Evolutionary conservation across 1,140 invertebrate species (phyloP), one percentile per base, ranked within the genome.

Genomic region (Linepithema humile): DNA sequence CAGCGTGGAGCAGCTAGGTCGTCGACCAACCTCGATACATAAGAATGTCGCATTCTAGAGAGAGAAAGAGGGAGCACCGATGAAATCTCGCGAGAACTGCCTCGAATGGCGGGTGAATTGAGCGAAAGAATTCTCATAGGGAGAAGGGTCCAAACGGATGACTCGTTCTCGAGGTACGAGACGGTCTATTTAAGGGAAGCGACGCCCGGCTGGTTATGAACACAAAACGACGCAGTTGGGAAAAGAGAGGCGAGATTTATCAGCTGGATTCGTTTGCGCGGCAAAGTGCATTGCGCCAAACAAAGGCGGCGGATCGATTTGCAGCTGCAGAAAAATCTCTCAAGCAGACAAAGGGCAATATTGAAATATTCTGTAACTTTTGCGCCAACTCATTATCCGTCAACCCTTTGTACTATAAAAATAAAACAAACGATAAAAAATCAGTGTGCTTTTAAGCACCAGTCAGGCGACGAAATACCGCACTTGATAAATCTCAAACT

Each of bases 1-100:
- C n/a, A n/a, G 15, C 43, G 38, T 29, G n/a, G 2, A 23, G 17
- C 1, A 5, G 60, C 32, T 4, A 20, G n/a, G n/a, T 80, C 70
- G 40, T 53, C 59, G 57, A 26, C 59, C 48, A 85, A 72, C 35
- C 20, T 50, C 20, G 74, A 73, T 73, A 75, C 26, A 72, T 70
- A 50, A 35, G 53, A 82, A 85, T 78, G 48, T 50, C 50, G 23
- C 50, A 43, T 35, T 45, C 32, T 15, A 23, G 5, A 29, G 3
- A 62, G 32, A 73, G 15, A 29, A 50, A 59, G 7, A 73, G 23
- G 59, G 35, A 17, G 32, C 29, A 57, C 12, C 57, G 53, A 84
- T 74, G 50, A 72, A 87, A 85, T 87, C 83, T 85, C 70, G 62
- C 55, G 74, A 74, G 59, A 62, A 67, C 23, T 29, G 50, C n/a